phyloP scores from a whole-genome alignment of 2,797 vertebrate genomes.

The Melanotaenia nigrans region DNA sequence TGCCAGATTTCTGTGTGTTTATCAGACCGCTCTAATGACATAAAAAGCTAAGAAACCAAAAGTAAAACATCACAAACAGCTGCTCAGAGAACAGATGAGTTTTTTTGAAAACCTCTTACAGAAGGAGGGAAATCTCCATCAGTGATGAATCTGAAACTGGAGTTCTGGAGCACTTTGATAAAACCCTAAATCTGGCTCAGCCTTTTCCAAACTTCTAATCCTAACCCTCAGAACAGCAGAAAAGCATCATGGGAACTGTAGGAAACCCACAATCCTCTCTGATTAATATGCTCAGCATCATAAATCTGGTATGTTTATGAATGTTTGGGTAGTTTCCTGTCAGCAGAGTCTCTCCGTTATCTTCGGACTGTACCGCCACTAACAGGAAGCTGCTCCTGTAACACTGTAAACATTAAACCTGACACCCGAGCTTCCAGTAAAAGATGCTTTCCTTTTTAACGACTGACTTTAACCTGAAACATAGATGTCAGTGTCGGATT shows the following conservation, averaged over 20 bases:
- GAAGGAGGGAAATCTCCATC: background rate
- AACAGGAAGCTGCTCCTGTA: constrained; percentile 17
- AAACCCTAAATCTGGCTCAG: constrained; percentile 26
- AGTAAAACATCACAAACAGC: too few species aligned
- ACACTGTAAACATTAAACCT: background rate
- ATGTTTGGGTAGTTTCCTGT: background rate
- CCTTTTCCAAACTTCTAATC: constrained; percentile 10
- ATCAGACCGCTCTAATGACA: constrained; percentile 3
- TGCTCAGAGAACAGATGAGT: too few species aligned
- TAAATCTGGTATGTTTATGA: background rate
- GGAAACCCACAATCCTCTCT: background rate
- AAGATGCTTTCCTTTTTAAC: background rate
- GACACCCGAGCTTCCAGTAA: background rate
- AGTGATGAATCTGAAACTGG: too few species aligned
- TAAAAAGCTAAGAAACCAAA: too few species aligned
- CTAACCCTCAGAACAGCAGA: constrained; percentile 1
- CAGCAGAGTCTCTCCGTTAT: background rate
- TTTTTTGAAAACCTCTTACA: too few species aligned
- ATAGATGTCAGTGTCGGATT: constrained; percentile 25
- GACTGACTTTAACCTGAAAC: constrained; percentile 8
- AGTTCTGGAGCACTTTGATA: background rate
- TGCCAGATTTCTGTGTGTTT: constrained; percentile 29
- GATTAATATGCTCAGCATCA: background rate
- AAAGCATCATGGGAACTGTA: constrained; percentile 39
- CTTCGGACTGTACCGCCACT: constrained; percentile 14